These are phyloP conservation scores for Drosophila anceps DNA, from an alignment of 2,888 invertebrate genomes.

Conservation along the genomic window DNA sequence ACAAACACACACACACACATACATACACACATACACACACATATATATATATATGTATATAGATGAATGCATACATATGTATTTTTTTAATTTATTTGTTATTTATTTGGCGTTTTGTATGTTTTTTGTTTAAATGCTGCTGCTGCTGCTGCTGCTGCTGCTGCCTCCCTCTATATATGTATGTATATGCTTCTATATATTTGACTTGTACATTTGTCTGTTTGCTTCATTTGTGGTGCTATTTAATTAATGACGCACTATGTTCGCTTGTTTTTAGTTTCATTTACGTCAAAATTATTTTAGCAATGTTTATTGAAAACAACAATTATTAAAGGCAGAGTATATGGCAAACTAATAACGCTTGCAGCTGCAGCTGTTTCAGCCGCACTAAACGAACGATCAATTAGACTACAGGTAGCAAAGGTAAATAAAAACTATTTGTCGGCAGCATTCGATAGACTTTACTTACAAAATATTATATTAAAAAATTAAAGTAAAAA, in stretches of 20 bases:
- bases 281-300: conserved; percentile 55
- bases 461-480: no score
- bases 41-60: not conserved
- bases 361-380: conserved; percentile 8
- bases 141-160: conserved; percentile 25
- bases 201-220: conserved; percentile 12
- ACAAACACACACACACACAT: not conserved
- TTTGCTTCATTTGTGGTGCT: conserved; percentile 48
- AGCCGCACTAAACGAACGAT: conserved; percentile 12
- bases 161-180: not conserved
- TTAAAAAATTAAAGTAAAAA: not conserved
- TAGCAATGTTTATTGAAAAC: conserved; percentile 18
- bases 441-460: not conserved
- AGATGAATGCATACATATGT: conserved; percentile 23
- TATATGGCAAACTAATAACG: conserved; percentile 7
- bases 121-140: conserved; percentile 50
- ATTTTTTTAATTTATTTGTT: conserved; percentile 79
- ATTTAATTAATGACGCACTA: conserved; percentile 73
- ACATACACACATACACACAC: not conserved
- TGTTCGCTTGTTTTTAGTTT: conserved; percentile 50
- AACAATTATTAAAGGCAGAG: conserved; percentile 8
- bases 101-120: conserved; percentile 72
- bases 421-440: not conserved
- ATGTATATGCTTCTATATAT: not conserved
- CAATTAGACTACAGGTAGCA: not conserved